Evolutionary conservation across 2,888 invertebrate species (phyloP), one percentile per base, ranked within the genome.

Genomic region (Deroplatys truncata): DNA sequence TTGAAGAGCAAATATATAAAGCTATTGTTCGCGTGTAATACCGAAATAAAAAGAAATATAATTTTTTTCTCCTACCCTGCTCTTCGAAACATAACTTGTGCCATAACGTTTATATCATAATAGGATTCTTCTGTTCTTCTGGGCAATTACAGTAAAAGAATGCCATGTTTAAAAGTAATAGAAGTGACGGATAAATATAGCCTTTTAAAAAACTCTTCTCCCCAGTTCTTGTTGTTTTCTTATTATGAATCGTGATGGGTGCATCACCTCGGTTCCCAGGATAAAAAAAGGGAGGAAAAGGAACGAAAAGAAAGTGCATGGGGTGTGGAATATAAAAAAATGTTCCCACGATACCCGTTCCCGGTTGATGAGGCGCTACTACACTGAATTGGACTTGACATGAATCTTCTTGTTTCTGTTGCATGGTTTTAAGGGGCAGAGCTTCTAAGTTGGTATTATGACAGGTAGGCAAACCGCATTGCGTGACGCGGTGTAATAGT

Each of bases 61-160:
- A 72, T 72, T 72, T 72, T 56, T 72, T 72, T 72, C 56, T 72
- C 25, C 20, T 72, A 72, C 25, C 56, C 56, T 72, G 20, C 56
- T 72, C 20, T 1, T 72, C 56, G 20, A 72, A 72, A 84, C 31
- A 86, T 82, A 90, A 86, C 90, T 88, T 86, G 90, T 49, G 31
- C 56, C 43, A 88, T 82, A 88, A 85, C 82, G 43, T 88, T 90
- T 88, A 88, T 82, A 90, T 86, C 28, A 90, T 88, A 90, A 88
- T 86, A 88, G 88, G 83, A 83, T 88, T 84, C 88, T 86, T 88
- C 56, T 88, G 82, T 35, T 88, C 49, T 84, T 25, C 72, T 82
- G 84, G 35, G 82, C 89, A 90, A 90, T 90, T 90, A 90, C 89
- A 84, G 86, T 31, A 89, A 89, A 90, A 89, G 88, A 89, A 88